Conservation (phyloP, 2,113 vertebrate species). For the Chaetops frenatus region DNA sequence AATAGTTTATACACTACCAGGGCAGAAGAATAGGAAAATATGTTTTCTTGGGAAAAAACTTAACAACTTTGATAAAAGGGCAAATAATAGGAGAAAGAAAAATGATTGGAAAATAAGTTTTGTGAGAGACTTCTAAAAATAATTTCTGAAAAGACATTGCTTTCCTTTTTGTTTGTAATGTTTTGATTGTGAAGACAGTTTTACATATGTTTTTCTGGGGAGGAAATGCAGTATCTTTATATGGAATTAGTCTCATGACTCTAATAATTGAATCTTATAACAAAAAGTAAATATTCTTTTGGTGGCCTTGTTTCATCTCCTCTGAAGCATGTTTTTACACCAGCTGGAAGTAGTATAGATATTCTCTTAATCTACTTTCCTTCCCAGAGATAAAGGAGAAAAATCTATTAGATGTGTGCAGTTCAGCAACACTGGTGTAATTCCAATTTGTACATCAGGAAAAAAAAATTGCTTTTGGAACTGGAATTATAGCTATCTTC, state of each 20-base stretch:
- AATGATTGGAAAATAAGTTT: neutral
- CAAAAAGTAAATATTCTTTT: neutral
- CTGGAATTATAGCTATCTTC: neutral
- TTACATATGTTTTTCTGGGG: neutral
- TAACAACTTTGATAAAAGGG: neutral
- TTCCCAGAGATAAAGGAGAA: neutral
- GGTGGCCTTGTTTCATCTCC: neutral
- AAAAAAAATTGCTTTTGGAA: neutral
- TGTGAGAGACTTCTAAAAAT: neutral
- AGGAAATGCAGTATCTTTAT: neutral
- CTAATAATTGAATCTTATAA: neutral
- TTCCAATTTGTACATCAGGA: neutral
- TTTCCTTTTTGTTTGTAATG: fast-evolving
- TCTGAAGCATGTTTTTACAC: neutral
- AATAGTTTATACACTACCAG: neutral
- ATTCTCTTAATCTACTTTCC: neutral
- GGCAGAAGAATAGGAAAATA: neutral
- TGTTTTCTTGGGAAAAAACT: neutral
- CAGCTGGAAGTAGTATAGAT: neutral
- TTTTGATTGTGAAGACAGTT: neutral
- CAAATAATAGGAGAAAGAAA: neutral
- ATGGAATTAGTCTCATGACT: neutral
- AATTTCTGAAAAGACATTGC: neutral
- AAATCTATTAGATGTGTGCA: neutral
- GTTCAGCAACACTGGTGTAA: neutral